Evolutionary conservation across 2,888 invertebrate genomes (phyloP), one percentile per base, ranked within the genome.

Genomic region (Limenitis camilla): DNA sequence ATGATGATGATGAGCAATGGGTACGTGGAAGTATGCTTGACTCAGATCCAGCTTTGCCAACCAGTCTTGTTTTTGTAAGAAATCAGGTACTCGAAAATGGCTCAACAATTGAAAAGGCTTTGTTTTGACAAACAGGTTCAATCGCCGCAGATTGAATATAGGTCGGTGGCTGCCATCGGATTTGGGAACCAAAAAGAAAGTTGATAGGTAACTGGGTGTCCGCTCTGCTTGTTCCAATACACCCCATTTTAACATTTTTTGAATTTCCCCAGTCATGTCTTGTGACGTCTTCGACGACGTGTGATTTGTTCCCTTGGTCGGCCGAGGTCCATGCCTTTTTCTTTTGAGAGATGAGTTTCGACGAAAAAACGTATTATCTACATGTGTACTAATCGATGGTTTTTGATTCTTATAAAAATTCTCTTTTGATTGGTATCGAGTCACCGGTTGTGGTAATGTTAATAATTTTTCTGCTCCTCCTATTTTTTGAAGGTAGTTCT

Each of bases 1-100:
- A 32, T 64, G 60, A 32, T 64, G 60, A 4, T 42, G 30, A 6
- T 30, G 10, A 0, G 43, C 35, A 4, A 58, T 52, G 1, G 59
- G 56, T 4, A 61, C n/a, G 36, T 63, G 63, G 41, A 60, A 63
- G 38, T 61, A 60, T 0, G 62, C 61, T 27, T 62, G 59, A 33
- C 45, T 50, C 27, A 61, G 6, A 32, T 62, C 59, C n/a, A 62
- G 19, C 9, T 61, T 61, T 5, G 52, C 56, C 53, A 59, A 55
- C 51, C 55, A 61, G 29, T 62, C 61, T 31, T 35, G 31, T 6
- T 39, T n/a, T 35, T 60, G 59, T n/a, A 62, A 41, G 19, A 62
- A 62, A 1, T 28, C 27, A 28, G 60, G 58, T 9, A 60, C 56
- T 9, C 52, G 39, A 11, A 58, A 56, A 29, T 61, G 59, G 28